Evolutionary conservation across 2,888 invertebrate species (phyloP), one percentile per base, ranked within the genome.

Genomic region (Dryococelus australis): DNA sequence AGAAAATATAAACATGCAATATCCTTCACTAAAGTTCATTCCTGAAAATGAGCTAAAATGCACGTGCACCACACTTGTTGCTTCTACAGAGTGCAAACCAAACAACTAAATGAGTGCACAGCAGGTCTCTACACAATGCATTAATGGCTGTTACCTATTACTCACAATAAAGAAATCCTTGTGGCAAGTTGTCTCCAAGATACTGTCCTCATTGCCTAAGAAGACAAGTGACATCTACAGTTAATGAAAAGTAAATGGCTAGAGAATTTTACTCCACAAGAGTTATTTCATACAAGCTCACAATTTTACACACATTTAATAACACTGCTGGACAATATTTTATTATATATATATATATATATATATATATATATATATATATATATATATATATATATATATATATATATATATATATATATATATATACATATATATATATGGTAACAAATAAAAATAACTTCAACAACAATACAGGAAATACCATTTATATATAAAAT

Each of bases 1-100:
- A 65, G 24, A 65, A 65, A 65, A 65, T 65, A 65, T 65, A 65
- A 65, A 65, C 65, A 65, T 65, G 65, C 65, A 65, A n/a, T 20
- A n/a, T 65, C 65, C n/a, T 65, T 47, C 47, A 47, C 47, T 47
- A 47, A 47, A 13, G 47, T 47, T 47, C 47, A 47, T 47, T 47
- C 47, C 47, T 47, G 12, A 47, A 47, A 47, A 47, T 47, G 10
- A 47, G 16, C 47, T 47, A 47, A 47, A 47, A 47, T 47, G 47
- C 65, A 65, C 6, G 6, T 65, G n/a, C 0, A 24, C 65, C 8
- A 24, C 8, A 65, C n/a, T 0, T n/a, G 65, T 16, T 8, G 65
- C 24, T 65, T 65, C 65, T 65, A 65, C 65, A 65, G 8, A 65
- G 16, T 65, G 65, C 65, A 65, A 65, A 65, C 24, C 65, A 65